phyloP scores from a whole-genome alignment of 2,113 vertebrate species.

The Chionodraco myersi region DNA sequence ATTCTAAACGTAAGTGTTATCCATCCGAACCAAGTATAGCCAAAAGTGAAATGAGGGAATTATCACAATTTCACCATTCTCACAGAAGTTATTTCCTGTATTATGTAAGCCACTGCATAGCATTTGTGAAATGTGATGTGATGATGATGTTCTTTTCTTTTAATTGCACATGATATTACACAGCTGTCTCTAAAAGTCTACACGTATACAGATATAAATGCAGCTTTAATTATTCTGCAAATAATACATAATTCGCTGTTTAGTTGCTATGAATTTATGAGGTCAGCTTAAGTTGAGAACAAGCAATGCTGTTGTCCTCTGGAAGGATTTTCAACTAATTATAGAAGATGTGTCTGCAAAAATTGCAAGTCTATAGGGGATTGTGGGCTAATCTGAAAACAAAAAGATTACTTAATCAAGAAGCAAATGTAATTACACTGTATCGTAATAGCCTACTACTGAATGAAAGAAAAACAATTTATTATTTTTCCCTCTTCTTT shows the following conservation, averaged over 20 bases:
- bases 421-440: conserved; percentile 62
- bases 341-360: conserved; percentile 41
- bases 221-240: conserved; percentile 37
- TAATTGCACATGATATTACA: not conserved
- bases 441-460: conserved; percentile 17
- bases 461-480: not conserved
- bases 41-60: not conserved
- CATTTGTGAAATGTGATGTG: not conserved
- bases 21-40: not conserved
- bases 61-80: not conserved
- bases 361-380: conserved; percentile 51
- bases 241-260: conserved; percentile 38
- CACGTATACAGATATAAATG: conserved; percentile 12
- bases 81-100: too few species aligned
- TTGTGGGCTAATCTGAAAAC: conserved; percentile 69
- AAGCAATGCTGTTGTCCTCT: conserved; percentile 41
- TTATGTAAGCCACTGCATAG: not conserved
- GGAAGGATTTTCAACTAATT: conserved; percentile 62
- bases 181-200: not conserved
- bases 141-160: not conserved
- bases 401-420: conserved; percentile 62
- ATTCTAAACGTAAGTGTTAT: not conserved
- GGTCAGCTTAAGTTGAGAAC: conserved; percentile 45
- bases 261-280: conserved; percentile 41
- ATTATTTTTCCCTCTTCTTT: not conserved